These are phyloP conservation scores for Proisotoma minuta DNA, from an alignment of 2,888 invertebrate species.

Conservation along the genomic window DNA sequence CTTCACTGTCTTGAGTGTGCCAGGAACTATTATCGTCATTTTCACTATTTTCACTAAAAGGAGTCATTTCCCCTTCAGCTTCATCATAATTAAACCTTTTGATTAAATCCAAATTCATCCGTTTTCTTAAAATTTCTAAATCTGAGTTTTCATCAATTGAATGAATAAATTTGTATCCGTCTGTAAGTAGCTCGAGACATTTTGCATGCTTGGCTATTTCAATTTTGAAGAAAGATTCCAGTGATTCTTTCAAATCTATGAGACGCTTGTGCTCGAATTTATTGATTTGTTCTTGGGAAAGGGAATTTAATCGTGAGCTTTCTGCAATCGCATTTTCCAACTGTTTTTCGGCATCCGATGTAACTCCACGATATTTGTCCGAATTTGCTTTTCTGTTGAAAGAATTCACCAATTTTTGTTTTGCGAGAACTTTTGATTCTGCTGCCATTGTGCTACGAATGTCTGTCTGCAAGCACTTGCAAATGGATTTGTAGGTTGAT, in stretches of 20 bases:
- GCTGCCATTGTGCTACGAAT: constrained; percentile 21
- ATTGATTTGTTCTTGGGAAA: constrained; percentile 25
- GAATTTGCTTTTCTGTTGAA: background rate
- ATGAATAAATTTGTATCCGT: constrained; percentile 29
- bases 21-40: too few species aligned
- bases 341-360: constrained; percentile 21
- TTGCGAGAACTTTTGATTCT: constrained; percentile 9
- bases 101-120: background rate
- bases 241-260: constrained; percentile 31
- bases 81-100: background rate
- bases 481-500: constrained; percentile 23
- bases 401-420: constrained; percentile 8
- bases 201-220: constrained; percentile 31
- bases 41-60: too few species aligned
- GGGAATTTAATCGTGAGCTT: constrained; percentile 15
- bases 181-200: constrained; percentile 27
- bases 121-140: constrained; percentile 18
- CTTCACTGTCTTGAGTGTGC: too few species aligned
- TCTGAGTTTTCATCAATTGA: constrained; percentile 33
- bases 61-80: background rate
- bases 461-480: constrained; percentile 27
- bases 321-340: constrained; percentile 26
- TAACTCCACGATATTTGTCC: background rate
- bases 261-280: constrained; percentile 34
- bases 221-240: constrained; percentile 26